Evolutionary conservation across 1,140 invertebrate species (phyloP).

Genomic region (Cyclina sinensis): DNA sequence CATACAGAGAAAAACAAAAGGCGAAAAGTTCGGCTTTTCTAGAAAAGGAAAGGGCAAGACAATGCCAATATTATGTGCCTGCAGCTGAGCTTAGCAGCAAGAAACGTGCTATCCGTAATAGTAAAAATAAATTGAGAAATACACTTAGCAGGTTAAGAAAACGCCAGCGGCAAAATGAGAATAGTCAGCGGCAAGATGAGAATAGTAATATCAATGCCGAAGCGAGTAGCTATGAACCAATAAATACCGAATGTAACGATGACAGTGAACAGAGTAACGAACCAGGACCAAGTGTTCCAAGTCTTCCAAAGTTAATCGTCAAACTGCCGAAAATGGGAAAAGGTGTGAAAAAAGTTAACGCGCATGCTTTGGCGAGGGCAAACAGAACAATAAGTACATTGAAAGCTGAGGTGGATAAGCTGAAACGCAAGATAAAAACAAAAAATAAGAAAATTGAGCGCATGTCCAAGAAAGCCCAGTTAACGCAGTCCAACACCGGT

Average conservation of each 20-base stretch:
- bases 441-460: slow-evolving; percentile 28
- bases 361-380: background rate
- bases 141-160: slow-evolving; percentile 24
- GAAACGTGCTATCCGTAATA: background rate
- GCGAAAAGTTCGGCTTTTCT: slow-evolving; percentile 35
- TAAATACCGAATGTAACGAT: background rate
- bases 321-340: background rate
- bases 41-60: slow-evolving; percentile 27
- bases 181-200: background rate
- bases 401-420: background rate
- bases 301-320: background rate
- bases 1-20: slow-evolving; percentile 45
- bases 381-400: slow-evolving; percentile 4
- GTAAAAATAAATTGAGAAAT: slow-evolving; percentile 44
- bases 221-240: slow-evolving; percentile 13
- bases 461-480: background rate
- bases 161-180: background rate
- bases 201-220: background rate
- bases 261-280: background rate
- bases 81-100: background rate
- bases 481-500: background rate
- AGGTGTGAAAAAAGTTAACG: slow-evolving; percentile 3
- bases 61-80: slow-evolving; percentile 16
- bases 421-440: slow-evolving; percentile 18
- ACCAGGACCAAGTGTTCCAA: background rate